Conservation (phyloP, 2,888 invertebrate species). For the Callimorpha dominula region DNA sequence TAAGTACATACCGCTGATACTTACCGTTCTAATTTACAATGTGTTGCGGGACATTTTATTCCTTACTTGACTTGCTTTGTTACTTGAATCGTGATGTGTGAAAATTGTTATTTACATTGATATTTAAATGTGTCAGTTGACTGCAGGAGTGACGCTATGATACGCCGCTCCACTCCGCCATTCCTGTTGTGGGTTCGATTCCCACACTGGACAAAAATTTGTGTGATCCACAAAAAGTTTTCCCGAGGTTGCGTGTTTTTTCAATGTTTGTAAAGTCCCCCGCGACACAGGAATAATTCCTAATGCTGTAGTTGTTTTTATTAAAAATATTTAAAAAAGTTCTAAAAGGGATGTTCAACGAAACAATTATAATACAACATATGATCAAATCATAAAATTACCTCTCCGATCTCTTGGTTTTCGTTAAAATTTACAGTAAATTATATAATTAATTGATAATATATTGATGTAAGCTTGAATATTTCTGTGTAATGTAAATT, state of each 20-base stretch:
- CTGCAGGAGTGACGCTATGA: too few relatives aligned
- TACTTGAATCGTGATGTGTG: constrained; percentile 41
- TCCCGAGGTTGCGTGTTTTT: too few relatives aligned
- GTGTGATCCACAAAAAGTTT: too few relatives aligned
- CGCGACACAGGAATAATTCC: too few relatives aligned
- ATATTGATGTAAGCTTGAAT: too few relatives aligned
- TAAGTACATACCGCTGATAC: constrained; percentile 49
- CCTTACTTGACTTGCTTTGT: constrained; percentile 48
- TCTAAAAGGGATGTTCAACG: background rate
- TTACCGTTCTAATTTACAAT: constrained; percentile 52
- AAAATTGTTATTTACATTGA: constrained; percentile 41
- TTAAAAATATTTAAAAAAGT: background rate
- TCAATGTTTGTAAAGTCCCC: too few relatives aligned
- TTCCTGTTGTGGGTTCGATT: too few relatives aligned
- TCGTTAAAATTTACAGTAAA: background rate
- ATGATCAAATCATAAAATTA: background rate
- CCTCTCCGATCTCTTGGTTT: background rate
- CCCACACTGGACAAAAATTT: too few relatives aligned
- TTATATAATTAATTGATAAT: too few relatives aligned
- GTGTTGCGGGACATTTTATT: constrained; percentile 45
- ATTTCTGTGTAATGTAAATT: too few relatives aligned
- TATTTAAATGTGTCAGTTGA: constrained; percentile 12
- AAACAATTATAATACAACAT: background rate
- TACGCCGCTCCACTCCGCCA: too few relatives aligned
- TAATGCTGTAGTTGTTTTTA: too few relatives aligned